Evolutionary conservation across 1,140 invertebrate species (phyloP), one percentile per base, ranked within the genome.

Genomic region (Lasioglossum albipes): DNA sequence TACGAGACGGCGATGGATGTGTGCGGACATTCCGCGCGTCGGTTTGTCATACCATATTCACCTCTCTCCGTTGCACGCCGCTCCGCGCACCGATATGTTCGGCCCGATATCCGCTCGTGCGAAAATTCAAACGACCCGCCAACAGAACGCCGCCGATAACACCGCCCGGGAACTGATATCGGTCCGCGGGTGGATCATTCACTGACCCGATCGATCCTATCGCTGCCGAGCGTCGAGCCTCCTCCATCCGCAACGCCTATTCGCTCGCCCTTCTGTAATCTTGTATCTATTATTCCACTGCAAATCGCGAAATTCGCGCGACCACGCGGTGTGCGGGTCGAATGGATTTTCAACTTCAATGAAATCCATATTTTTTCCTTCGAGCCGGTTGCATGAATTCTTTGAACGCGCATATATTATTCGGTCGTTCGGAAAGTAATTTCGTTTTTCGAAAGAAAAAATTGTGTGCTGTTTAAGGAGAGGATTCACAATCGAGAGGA

Each of bases 111-210:
- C 83, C 87, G 84, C 88, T 89, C 90, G 88, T 89, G 88, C 84
- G 89, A 90, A 88, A 90, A 89, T 90, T 91, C 85, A 89, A 90
- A 91, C 85, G 88, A 85, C 82, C 81, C 88, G 86, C 87, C 88
- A 86, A 87, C 83, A 88, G 84, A 85, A 75, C 75, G 82, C 66
- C 73, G 61, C 57, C 78, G 85, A 87, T 87, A 87, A 87, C 84
- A 71, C 81, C 62, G 77, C 77, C 83, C 77, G 81, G 80, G 80
- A 77, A 78, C 81, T 75, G 85, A 86, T 87, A 87, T 86, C 84
- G 71, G 69, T 61, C 62, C 79, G 54, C 74, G 84, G 84, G 73
- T 70, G 81, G 76, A 86, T 74, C 74, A 69, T 86, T 83, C 74
- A 76, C 68, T 69, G 68, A 61, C 42, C 77, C 74, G 84, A 62